These are phyloP conservation scores for Nannobrachium achirus DNA, from an alignment of 2,113 vertebrate species.

Conservation along the genomic window DNA sequence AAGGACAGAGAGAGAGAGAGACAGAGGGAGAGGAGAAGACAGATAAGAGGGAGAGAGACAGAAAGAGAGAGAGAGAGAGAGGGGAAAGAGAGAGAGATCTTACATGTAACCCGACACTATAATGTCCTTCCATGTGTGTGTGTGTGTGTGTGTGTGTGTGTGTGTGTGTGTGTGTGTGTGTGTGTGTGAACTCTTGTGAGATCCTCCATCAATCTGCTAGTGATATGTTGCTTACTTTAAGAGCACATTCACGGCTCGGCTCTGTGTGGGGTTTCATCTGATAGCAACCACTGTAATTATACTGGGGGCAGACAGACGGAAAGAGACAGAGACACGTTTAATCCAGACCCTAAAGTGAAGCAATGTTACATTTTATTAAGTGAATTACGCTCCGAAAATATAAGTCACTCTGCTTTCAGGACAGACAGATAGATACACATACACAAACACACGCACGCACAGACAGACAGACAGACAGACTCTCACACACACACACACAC, in stretches of 20 bases:
- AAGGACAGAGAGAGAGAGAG: not conserved
- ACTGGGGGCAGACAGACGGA: constrained; percentile 3
- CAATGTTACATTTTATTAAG: constrained; percentile 21
- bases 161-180: constrained; percentile 55
- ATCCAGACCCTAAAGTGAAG: constrained; percentile 36
- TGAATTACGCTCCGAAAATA: constrained; percentile 46
- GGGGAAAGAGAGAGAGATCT: constrained; percentile 25
- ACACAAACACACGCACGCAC: not conserved
- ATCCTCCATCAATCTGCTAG: constrained; percentile 61
- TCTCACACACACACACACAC: not conserved
- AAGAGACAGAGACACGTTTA: constrained; percentile 21
- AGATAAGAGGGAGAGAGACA: constrained; percentile 28
- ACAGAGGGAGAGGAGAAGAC: constrained; percentile 14
- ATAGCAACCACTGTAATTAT: constrained; percentile 66
- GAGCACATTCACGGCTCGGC: constrained; percentile 56
- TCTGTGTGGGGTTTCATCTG: constrained; percentile 70
- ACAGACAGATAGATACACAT: constrained; percentile 16
- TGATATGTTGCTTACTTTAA: constrained; percentile 67
- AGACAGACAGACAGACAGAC: too few species aligned
- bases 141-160: too few species aligned
- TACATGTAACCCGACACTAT: constrained; percentile 56
- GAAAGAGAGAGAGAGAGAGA: not conserved
- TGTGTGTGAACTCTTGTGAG: constrained; percentile 57
- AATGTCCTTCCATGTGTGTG: constrained; percentile 58
- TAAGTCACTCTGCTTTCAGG: constrained; percentile 36